Evolutionary conservation across 2,888 invertebrate genomes (phyloP), one percentile per base, ranked within the genome.

Genomic region (Volucella bombylans): DNA sequence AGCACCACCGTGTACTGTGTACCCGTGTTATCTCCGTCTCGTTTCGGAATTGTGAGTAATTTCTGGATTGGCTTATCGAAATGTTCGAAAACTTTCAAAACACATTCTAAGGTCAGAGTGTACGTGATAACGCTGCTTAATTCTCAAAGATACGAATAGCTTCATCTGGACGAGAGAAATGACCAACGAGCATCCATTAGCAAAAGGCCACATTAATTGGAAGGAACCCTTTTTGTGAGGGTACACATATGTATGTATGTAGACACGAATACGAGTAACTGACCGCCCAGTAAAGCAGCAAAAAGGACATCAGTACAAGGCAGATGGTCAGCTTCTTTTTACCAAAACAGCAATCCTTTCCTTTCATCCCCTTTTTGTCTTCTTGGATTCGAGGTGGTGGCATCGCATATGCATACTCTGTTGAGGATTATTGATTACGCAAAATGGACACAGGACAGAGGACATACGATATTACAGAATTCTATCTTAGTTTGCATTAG

Each of bases 401-500:
- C 67, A 64, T 71, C 65, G 64, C 67, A 64, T 15, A 43, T 41
- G 55, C 45, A 38, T 41, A 55, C 54, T 74, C 68, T 47, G 41
- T 71, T 54, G 38, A 81, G 81, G 77, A 85, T 80, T 77, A 85
- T 85, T 81, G 85, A 81, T 85, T 85, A 77, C 85, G 72, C 62
- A 81, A 81, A 81, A 69, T 80, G 80, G 80, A 85, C 74, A 69
- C 12, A 49, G 14, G 31, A 12, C 14, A 54, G 59, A 79, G 67
- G 72, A 69, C 64, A 71, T 14, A 45, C 55, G 65, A 72, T 54
- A 72, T 49, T 55, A 2, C 18, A 23, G 18, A 23, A 23, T 23
- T 52, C 15, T 50, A 15, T 57, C 18, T 31, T 31, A 31, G 31
- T 31, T 1, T 31, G 18, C 38, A 39, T 15, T 38, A 41, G 41